These are phyloP conservation scores for Oligia strigilis DNA, from an alignment of 2,888 invertebrate species.

Conservation along the genomic window DNA sequence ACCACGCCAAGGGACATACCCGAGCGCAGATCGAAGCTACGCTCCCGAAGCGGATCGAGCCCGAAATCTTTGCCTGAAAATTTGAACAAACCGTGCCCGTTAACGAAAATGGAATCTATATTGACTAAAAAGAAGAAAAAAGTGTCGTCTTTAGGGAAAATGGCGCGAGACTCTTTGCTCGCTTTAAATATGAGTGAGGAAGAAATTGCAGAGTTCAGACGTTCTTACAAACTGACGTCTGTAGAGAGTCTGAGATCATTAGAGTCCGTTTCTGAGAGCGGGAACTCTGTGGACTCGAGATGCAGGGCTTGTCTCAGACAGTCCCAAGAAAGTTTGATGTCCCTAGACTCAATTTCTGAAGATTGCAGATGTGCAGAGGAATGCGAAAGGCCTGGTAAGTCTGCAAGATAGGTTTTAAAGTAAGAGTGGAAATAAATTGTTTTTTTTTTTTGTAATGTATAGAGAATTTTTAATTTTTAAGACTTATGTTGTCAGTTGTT, in stretches of 20 bases:
- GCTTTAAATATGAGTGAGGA: conserved; percentile 88
- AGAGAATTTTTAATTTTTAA: conserved; percentile 41
- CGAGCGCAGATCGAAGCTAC: conserved; percentile 78
- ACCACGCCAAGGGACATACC: conserved; percentile 87
- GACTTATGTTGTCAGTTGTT: conserved; percentile 41
- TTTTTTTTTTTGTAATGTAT: conserved; percentile 40
- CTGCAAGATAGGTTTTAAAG: conserved; percentile 74
- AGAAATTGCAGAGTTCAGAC: conserved; percentile 85
- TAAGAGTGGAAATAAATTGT: conserved; percentile 6
- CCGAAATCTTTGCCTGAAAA: conserved; percentile 88
- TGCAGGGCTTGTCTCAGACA: conserved; percentile 83
- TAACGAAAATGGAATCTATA: conserved; percentile 80
- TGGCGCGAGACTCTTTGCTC: conserved; percentile 86
- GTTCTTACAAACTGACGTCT: conserved; percentile 85
- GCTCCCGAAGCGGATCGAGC: conserved; percentile 84
- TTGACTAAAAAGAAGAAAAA: conserved; percentile 84
- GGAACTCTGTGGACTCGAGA: conserved; percentile 84
- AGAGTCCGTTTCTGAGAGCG: conserved; percentile 88
- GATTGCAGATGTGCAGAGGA: conserved; percentile 83
- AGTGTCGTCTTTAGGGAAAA: conserved; percentile 86
- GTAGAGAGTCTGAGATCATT: conserved; percentile 85
- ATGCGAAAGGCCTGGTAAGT: conserved; percentile 78
- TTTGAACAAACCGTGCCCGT: conserved; percentile 82
- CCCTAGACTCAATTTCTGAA: conserved; percentile 86
- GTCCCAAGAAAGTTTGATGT: conserved; percentile 88